A percentile compares a stretch with the other conserved stretches of the same genome.
Evolutionary conservation across 2,888 invertebrate species (phyloP).

Genomic region (Cephus runcator): DNA sequence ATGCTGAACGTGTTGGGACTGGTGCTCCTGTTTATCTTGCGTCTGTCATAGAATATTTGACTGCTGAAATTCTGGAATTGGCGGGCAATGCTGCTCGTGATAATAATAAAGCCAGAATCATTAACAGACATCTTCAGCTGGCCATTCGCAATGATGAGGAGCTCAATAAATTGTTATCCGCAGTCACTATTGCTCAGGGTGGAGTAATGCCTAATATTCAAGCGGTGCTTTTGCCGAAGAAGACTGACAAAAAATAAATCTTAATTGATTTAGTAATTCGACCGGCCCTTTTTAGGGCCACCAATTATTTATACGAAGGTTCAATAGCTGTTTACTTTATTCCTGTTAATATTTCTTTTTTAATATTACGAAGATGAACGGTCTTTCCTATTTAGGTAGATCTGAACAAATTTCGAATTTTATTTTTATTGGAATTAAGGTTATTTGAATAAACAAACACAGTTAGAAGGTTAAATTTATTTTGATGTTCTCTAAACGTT

Average conservation of each 20-base stretch:
- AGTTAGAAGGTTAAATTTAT: too few species aligned
- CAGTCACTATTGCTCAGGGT: constrained; percentile 74
- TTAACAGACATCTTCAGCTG: constrained; percentile 70
- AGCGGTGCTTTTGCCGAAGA: constrained; percentile 40
- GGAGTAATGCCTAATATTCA: constrained; percentile 66
- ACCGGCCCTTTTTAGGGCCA: constrained; percentile 42
- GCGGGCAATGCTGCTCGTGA: constrained; percentile 67
- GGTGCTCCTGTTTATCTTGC: constrained; percentile 52
- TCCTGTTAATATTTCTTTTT: too few species aligned
- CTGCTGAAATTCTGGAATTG: constrained; percentile 69
- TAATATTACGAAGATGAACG: too few species aligned
- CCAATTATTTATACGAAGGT: background rate
- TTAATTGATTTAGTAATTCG: background rate
- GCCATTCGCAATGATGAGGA: constrained; percentile 72
- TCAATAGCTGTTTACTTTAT: too few species aligned
- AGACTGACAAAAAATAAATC: constrained; percentile 28
- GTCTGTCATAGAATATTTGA: constrained; percentile 66
- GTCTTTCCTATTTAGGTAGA: too few species aligned
- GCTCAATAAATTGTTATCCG: constrained; percentile 69
- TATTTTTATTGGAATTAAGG: too few species aligned
- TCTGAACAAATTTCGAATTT: too few species aligned
- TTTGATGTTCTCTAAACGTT: too few species aligned
- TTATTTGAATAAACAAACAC: too few species aligned
- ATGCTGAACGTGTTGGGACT: constrained; percentile 58
- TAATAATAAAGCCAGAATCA: constrained; percentile 70